Evolutionary conservation across 2,888 invertebrate species (phyloP).

Genomic region (Dorcus parallelipipedus): DNA sequence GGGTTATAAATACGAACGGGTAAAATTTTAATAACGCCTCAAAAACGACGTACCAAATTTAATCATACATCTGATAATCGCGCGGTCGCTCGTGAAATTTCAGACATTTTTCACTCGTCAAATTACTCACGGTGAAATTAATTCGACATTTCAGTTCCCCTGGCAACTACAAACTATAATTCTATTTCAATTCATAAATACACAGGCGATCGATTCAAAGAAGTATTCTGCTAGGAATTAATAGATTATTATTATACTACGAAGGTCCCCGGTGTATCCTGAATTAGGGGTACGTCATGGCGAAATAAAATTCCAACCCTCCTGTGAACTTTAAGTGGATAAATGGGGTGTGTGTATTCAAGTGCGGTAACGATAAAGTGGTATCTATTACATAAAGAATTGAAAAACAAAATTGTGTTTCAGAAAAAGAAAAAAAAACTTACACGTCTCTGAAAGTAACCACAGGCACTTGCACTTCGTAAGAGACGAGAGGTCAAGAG

Average conservation of each 20-base stretch:
- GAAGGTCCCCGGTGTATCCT: background rate
- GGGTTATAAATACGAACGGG: constrained; percentile 4
- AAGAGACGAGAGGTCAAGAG: no score
- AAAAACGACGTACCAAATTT: constrained; percentile 3
- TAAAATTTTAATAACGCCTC: background rate
- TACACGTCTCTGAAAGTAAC: no score
- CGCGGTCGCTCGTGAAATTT: constrained; percentile 10
- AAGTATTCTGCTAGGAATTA: constrained; percentile 10
- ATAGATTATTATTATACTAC: constrained; percentile 12
- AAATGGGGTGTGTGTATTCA: constrained; percentile 5
- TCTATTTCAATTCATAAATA: background rate
- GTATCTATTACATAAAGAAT: no score
- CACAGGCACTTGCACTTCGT: no score
- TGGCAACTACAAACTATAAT: background rate
- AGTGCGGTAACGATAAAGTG: background rate
- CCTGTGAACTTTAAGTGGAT: background rate
- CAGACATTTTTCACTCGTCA: constrained; percentile 11
- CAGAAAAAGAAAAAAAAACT: no score
- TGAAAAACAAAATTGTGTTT: no score
- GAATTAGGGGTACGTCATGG: no score
- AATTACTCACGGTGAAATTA: constrained; percentile 10
- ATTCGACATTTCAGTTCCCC: constrained; percentile 11
- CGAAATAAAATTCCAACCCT: constrained; percentile 4
- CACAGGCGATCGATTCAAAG: background rate
- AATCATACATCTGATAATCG: constrained; percentile 6